These are phyloP conservation scores for Pelecanoides urinatrix DNA, from an alignment of 2,113 vertebrate species.

Conservation along the genomic window DNA sequence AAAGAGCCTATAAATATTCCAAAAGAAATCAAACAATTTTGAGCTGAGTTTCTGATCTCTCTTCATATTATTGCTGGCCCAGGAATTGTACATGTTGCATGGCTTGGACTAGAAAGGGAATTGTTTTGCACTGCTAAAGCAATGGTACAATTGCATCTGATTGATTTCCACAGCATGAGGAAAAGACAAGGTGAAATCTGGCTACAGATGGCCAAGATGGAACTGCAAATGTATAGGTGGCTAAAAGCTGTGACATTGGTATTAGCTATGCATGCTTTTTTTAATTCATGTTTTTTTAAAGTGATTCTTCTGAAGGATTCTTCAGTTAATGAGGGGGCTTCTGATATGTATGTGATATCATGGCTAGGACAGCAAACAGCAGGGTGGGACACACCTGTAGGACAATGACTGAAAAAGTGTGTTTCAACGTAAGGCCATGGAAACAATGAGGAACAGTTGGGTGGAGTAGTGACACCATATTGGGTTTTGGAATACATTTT, in stretches of 20 bases:
- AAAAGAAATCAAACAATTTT: not conserved
- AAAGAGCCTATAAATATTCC: not conserved
- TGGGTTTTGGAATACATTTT: not conserved
- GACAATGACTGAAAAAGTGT: not conserved
- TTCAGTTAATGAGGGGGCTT: not conserved
- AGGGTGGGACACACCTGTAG: not conserved
- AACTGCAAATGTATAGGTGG: not conserved
- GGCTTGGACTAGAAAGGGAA: not conserved
- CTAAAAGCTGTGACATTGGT: not conserved
- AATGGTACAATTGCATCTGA: not conserved
- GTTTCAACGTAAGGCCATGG: not conserved
- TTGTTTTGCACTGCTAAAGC: not conserved
- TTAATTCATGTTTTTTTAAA: not conserved
- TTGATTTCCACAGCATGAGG: not conserved
- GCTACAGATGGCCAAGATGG: not conserved
- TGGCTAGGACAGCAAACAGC: not conserved
- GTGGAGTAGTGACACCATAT: not conserved
- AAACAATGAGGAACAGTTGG: not conserved
- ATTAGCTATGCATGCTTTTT: not conserved
- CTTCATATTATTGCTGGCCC: not conserved
- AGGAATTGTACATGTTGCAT: not conserved
- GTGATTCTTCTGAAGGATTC: not conserved
- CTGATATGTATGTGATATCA: not conserved
- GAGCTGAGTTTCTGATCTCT: not conserved
- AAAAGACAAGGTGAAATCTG: not conserved